Conservation (phyloP, 2,797 vertebrate species). For the Iguana delicatissima region DNA sequence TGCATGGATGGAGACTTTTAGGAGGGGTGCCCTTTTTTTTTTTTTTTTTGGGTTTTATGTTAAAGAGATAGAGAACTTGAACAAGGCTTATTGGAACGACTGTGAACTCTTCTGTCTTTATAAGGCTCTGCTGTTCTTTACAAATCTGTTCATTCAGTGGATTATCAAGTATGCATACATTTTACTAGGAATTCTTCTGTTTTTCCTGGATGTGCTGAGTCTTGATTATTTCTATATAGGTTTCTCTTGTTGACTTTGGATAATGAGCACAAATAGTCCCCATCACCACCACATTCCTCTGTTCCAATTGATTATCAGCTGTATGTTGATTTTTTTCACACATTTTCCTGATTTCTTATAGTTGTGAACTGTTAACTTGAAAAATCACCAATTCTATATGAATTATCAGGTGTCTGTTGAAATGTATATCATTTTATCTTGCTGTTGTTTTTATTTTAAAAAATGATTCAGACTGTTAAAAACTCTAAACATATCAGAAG, state of each 20-base stretch:
- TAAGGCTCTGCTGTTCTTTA: slow-evolving; percentile 45
- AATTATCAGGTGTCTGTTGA: slow-evolving; percentile 61
- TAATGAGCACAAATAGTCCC: neutral
- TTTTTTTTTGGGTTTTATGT: slow-evolving; percentile 25
- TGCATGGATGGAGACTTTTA: slow-evolving; percentile 73
- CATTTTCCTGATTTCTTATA: slow-evolving; percentile 8
- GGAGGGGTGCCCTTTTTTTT: slow-evolving; percentile 15
- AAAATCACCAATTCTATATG: slow-evolving; percentile 44
- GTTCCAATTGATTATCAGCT: neutral
- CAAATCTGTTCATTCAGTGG: neutral
- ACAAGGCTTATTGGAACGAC: slow-evolving; percentile 64
- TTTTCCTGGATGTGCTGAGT: neutral
- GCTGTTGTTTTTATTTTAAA: slow-evolving; percentile 27
- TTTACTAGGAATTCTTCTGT: neutral
- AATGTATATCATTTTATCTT: slow-evolving; percentile 52
- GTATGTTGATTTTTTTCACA: slow-evolving; percentile 46
- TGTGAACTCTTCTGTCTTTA: slow-evolving; percentile 59
- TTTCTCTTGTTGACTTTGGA: neutral
- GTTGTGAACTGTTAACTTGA: neutral
- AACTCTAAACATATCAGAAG: slow-evolving; percentile 35
- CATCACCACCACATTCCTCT: neutral
- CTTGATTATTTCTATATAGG: neutral
- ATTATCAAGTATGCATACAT: neutral
- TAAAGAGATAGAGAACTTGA: slow-evolving; percentile 76
- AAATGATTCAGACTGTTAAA: neutral